Percentiles rank a stretch among this genome's conserved stretches.
Evolutionary conservation across 2,888 invertebrate species (phyloP).

Genomic region (Lymantria dispar): DNA sequence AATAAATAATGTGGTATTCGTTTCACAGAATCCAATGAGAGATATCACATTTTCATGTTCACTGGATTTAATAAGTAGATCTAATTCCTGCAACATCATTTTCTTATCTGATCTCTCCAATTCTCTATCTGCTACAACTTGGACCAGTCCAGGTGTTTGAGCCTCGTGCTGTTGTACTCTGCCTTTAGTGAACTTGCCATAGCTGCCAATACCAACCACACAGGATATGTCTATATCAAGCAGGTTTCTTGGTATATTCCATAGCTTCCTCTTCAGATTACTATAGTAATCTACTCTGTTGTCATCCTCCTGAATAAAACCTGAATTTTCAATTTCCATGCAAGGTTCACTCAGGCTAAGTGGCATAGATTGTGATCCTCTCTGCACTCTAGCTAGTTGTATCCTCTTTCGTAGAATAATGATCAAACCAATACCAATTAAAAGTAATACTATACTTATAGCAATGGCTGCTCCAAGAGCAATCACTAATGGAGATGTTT

Average conservation of each 20-base stretch:
- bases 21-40: conserved; percentile 91
- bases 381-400: conserved; percentile 69
- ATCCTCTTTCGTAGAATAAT: conserved; percentile 80
- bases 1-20: conserved; percentile 87
- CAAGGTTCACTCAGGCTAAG: conserved; percentile 90
- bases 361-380: conserved; percentile 81
- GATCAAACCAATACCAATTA: conserved; percentile 84
- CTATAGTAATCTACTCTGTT: conserved; percentile 87
- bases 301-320: conserved; percentile 88
- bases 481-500: conserved; percentile 74
- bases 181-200: conserved; percentile 89
- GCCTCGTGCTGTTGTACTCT: conserved; percentile 84
- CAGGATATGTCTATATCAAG: conserved; percentile 87
- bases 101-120: conserved; percentile 78
- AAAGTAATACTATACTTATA: conserved; percentile 87
- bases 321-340: conserved; percentile 91
- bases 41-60: conserved; percentile 87
- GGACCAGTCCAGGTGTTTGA: conserved; percentile 81
- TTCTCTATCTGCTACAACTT: conserved; percentile 84
- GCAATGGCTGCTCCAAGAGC: conserved; percentile 84
- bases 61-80: conserved; percentile 86
- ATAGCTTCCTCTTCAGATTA: conserved; percentile 88
- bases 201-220: conserved; percentile 88
- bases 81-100: conserved; percentile 86
- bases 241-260: conserved; percentile 87